Evolutionary conservation across 2,888 invertebrate genomes (phyloP), one percentile per base, ranked within the genome.

Genomic region (Fragum fragum): DNA sequence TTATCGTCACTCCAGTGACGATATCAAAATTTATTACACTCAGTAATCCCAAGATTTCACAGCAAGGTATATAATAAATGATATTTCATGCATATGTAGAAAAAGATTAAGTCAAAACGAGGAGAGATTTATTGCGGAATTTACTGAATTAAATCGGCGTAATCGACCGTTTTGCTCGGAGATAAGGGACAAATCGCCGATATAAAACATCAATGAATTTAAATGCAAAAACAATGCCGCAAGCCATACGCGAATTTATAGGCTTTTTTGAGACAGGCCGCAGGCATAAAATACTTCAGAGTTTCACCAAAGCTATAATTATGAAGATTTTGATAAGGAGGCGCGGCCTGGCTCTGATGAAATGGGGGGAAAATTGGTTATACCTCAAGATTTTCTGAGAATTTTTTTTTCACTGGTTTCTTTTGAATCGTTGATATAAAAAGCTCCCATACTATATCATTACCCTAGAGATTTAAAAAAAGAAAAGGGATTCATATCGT

Each of bases 221-320:
- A 63, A 63, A 63, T 63, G 63, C 63, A 63, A 63, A 63, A 63
- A 63, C 63, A 63, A 63, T 32, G 63, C 63, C 63, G 63, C 63
- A 36, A 63, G 63, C 63, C 63, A 63, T 28, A 63, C 63, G 28
- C 28, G 63, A 63, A 63, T 63, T 63, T 63, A 63, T 63, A 63
- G 63, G 63, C 63, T 63, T 63, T 63, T 63, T 63, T n/a, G 26
- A 63, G 63, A 63, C 63, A 63, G 36, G 32, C 63, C 32, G 63
- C 63, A 36, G 63, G 63, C 36, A 63, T 63, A 63, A 63, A 63
- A 63, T 63, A 63, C 63, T 63, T 63, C 63, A 36, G 63, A 63
- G 63, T 63, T 63, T 63, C 63, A 63, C 63, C 63, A 63, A 63
- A 32, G 36, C 63, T 59, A 59, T 59, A 59, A 59, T 59, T 59